phyloP scores from a whole-genome alignment of 2,113 vertebrate species.

The Amazona vittata region DNA sequence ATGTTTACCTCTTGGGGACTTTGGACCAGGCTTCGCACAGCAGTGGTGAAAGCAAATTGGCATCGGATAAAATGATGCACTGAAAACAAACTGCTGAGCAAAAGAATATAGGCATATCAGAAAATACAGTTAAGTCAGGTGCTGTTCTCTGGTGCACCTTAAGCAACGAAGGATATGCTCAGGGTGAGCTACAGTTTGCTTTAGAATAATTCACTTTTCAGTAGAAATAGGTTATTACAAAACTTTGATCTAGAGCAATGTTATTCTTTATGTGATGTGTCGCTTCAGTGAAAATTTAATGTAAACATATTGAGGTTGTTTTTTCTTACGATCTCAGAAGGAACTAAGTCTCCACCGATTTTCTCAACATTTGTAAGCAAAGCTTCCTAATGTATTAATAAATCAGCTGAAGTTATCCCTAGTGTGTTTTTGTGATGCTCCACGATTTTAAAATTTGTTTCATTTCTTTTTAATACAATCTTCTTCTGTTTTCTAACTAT shows the following conservation, averaged over 20 bases:
- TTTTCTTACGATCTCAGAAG: not conserved
- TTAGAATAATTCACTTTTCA: conserved; percentile 13
- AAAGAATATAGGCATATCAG: not conserved
- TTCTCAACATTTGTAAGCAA: not conserved
- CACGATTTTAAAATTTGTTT: not conserved
- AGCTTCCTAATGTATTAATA: conserved; percentile 2
- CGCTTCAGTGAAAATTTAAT: conserved; percentile 26
- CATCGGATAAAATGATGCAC: not conserved
- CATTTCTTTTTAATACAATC: not conserved
- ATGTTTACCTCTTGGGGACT: not conserved
- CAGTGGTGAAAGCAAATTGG: not conserved
- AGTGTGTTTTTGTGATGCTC: not conserved
- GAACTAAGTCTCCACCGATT: conserved; percentile 6
- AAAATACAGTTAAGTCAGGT: not conserved
- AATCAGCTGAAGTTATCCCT: conserved; percentile 3
- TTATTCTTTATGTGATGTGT: conserved; percentile 5
- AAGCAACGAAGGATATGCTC: not conserved
- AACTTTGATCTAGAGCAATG: conserved; percentile 4
- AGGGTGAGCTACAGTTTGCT: not conserved
- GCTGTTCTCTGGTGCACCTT: not conserved
- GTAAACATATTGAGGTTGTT: not conserved
- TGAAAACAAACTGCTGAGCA: not conserved
- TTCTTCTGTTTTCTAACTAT: not conserved
- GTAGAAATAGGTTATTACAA: conserved; percentile 4
- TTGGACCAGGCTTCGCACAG: not conserved